Conservation (phyloP, 2,888 invertebrate genomes). For the Mellilla xanthometata region DNA sequence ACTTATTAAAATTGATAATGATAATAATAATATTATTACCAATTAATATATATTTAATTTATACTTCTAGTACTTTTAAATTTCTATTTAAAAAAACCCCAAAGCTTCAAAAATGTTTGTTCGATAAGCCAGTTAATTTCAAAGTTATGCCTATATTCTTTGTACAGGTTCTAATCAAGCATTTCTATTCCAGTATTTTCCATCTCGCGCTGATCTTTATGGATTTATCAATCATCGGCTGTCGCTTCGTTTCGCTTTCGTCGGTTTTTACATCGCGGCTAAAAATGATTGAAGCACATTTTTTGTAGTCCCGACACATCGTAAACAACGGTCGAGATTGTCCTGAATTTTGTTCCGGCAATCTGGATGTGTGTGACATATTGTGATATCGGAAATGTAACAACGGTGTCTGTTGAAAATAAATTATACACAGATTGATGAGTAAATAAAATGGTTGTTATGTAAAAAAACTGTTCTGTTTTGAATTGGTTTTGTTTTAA, state of each 20-base stretch:
- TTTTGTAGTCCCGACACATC: slow-evolving; percentile 21
- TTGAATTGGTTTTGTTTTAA: no score
- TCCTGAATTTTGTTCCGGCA: neutral
- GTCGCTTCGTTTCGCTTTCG: slow-evolving; percentile 18
- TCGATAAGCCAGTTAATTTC: neutral
- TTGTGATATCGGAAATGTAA: no score
- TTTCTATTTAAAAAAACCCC: neutral
- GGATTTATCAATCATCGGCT: slow-evolving; percentile 28
- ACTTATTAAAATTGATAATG: no score
- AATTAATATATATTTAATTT: no score
- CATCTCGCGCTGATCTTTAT: slow-evolving; percentile 15
- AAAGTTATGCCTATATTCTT: neutral
- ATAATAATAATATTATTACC: no score
- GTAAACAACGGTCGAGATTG: slow-evolving; percentile 20
- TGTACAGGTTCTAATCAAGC: slow-evolving; percentile 1
- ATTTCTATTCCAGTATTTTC: slow-evolving; percentile 3
- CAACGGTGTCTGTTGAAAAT: no score
- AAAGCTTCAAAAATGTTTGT: neutral
- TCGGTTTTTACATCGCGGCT: slow-evolving; percentile 20
- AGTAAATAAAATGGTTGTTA: no score
- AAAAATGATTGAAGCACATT: slow-evolving; percentile 21
- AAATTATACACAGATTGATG: no score
- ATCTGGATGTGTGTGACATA: neutral
- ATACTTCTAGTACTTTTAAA: no score
- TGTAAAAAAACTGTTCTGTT: no score